Base-by-base conservation (phyloP, 1,140 invertebrate species). In the Platyura marginata region DNA sequence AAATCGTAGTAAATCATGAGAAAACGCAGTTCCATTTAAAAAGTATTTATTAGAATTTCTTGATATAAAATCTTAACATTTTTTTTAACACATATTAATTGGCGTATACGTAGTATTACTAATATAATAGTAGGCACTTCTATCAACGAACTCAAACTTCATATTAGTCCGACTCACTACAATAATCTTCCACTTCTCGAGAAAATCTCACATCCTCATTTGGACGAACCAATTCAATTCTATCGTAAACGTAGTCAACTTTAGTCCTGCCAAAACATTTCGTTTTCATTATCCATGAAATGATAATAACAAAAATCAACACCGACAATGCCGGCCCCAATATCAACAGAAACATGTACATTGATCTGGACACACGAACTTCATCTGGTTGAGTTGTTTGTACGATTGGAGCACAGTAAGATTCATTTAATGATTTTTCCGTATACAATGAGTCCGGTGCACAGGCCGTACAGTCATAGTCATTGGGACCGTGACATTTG, bases 381-480 rank as follows among this genome's bases (percentile, higher is more conserved):
- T 29, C 25, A 29, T 29, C 6, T 13, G 13, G 6, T 13, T 6
- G 25, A 6, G 13, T 8, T 29, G 6, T 6, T 29, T 38, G 36
- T 20, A 18, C 20, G 16, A n/a, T 6, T 13, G 36, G 20, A 18
- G n/a, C 16, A 18, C 36, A 38, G 36, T 38, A 38, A 4, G 36
- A 18, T 38, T 38, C 36, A 11, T 38, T 38, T 21, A 18, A 18
- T 18, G 16, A 4, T 18, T 5, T 18, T 11, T 6, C 36, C 3
- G n/a, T n/a, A 3, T 3, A 21, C 4, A 21, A 4, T 13, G 18
- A 19, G n/a, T 38, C 57, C 3, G 51, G 41, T 3, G 46, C 45
- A 40, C 57, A 59, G 33, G 47, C 50, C 41, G 47, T 56, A 41
- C 57, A 59, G 47, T 59, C 46, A 15, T 50, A 46, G n/a, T 41